Conservation (phyloP, 2,113 vertebrate genomes). For the Lamprotornis superbus region DNA sequence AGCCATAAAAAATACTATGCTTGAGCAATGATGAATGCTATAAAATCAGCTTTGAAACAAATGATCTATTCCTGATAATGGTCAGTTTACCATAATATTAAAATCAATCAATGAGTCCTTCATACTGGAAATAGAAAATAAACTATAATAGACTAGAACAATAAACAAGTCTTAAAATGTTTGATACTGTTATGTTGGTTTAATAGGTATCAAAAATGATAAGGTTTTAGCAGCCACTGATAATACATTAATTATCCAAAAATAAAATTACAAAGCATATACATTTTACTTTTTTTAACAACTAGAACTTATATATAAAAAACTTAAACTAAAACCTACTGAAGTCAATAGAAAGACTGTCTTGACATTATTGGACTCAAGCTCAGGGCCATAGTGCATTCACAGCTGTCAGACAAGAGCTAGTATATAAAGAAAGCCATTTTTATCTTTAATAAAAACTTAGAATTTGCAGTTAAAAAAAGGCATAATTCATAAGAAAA, state of each 20-base stretch:
- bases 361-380: neutral
- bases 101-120: neutral
- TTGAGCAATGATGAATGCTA: slow-evolving; percentile 7
- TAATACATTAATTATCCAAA: neutral
- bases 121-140: neutral
- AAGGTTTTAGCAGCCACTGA: neutral
- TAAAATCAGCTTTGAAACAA: slow-evolving; percentile 11
- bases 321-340: neutral
- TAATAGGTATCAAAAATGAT: neutral
- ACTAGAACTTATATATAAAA: neutral
- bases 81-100: neutral
- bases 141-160: neutral
- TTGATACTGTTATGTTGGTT: neutral
- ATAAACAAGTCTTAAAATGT: neutral
- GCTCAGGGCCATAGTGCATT: neutral
- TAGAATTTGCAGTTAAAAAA: neutral
- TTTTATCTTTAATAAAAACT: neutral
- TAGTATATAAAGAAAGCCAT: neutral
- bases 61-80: neutral
- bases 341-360: neutral
- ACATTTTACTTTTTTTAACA: neutral
- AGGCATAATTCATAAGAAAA: neutral
- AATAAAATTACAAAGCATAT: neutral
- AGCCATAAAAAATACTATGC: neutral
- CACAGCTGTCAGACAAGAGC: neutral